Conservation (phyloP, 2,888 invertebrate genomes). For the Ochropleura leucogaster region DNA sequence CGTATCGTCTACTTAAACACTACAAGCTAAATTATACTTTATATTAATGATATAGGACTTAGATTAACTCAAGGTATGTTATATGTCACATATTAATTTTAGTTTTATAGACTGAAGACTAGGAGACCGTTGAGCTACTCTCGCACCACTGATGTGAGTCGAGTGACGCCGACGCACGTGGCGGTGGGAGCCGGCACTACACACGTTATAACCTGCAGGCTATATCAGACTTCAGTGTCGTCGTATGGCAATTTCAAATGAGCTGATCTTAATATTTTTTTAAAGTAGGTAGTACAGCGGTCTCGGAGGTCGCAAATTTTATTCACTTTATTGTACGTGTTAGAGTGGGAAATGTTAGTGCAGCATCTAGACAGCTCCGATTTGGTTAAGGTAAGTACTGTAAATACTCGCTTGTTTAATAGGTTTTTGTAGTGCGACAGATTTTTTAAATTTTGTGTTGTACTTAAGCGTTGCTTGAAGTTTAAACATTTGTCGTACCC, state of each 20-base stretch:
- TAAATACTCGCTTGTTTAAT: not conserved
- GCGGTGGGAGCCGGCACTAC: not conserved
- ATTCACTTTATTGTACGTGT: not conserved
- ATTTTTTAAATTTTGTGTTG: not conserved
- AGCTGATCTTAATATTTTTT: no score
- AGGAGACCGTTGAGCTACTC: no score
- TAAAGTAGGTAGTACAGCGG: no score
- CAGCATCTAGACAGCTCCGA: not conserved
- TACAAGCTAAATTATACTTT: constrained; percentile 5
- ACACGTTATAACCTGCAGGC: no score
- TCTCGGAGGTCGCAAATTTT: not conserved
- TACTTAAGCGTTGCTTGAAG: not conserved
- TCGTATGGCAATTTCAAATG: no score
- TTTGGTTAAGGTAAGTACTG: not conserved
- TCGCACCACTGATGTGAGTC: not conserved
- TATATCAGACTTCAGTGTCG: no score
- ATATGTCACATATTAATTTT: not conserved
- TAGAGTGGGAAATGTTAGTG: not conserved
- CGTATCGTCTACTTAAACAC: constrained; percentile 30
- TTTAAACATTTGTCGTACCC: not conserved
- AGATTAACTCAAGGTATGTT: not conserved
- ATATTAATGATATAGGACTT: not conserved
- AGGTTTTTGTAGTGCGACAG: not conserved
- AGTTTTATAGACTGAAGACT: no score
- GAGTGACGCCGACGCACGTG: no score